Percentiles rank a stretch among this genome's conserved stretches.
Evolutionary conservation across 1,140 invertebrate genomes (phyloP).

Genomic region (Steinernema feltiae): DNA sequence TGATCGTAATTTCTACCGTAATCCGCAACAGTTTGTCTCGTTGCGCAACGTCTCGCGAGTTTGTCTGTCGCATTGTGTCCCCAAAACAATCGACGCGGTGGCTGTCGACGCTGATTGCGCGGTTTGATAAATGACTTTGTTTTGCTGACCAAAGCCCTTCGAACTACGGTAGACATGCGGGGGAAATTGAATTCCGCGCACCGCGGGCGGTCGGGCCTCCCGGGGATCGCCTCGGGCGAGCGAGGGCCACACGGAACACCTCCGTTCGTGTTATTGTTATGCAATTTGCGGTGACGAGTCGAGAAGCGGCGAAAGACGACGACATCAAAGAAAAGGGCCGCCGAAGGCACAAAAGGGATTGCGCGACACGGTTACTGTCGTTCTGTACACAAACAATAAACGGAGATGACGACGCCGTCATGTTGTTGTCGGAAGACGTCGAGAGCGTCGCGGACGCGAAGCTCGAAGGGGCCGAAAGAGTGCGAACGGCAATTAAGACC

Average conservation of each 20-base stretch:
- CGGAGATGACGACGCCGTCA: slow-evolving; percentile 2
- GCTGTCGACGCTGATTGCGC: not conserved
- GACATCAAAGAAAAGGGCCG: slow-evolving; percentile 11
- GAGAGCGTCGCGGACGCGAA: not conserved
- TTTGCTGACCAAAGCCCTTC: not conserved
- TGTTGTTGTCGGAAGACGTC: not conserved
- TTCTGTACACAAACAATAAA: slow-evolving; percentile 9
- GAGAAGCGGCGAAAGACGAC: not conserved
- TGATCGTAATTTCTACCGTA: not conserved
- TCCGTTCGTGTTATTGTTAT: not conserved
- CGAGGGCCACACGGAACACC: not conserved
- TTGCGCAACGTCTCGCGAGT: not conserved
- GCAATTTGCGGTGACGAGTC: not conserved
- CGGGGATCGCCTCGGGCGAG: not conserved
- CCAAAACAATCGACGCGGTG: not conserved
- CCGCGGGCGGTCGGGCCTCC: not conserved
- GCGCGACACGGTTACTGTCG: slow-evolving; percentile 13
- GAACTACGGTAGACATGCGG: not conserved
- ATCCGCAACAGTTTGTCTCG: not conserved
- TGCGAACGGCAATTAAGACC: not conserved
- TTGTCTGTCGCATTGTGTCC: not conserved
- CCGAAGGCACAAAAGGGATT: not conserved
- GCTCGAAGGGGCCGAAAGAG: not conserved
- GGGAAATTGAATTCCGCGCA: not conserved
- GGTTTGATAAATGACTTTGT: slow-evolving; percentile 12